Evolutionary conservation across 2,888 invertebrate species (phyloP), one percentile per base, ranked within the genome.

Genomic region (Tiliacea citrago): DNA sequence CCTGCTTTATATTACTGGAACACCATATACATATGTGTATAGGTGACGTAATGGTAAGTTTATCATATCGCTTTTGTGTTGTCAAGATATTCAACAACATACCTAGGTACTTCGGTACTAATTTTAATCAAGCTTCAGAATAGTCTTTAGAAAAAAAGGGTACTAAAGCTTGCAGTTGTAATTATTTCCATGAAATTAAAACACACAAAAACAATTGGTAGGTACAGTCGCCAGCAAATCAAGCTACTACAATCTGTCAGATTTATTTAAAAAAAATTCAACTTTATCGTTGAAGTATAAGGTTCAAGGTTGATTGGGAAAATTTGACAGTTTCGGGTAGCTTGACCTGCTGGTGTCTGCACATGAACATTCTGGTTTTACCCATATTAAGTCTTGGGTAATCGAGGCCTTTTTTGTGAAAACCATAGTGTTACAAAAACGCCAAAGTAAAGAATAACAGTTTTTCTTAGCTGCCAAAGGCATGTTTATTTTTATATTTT

Each of bases 1-100:
- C 95, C 94, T 86, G 94, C 88, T 88, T 87, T 86, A 88, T 89
- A 88, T 83, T 81, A 74, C 86, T 79, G 57, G 68, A 55, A 57
- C 61, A 72, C 75, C 60, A 76, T 80, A 76, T 62, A 75, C 42
- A 65, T 63, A 62, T 73, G 75, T 63, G 61, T 69, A 75, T 65
- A 58, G 39, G 45, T 85, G 80, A 86, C 68, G 82, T 86, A 78
- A 86, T 77, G n/a, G 4, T 42, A 63, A 13, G 35, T 72, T 58
- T 74, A 79, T 73, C 58, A 79, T 82, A 70, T 78, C 13, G 51
- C 61, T 75, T 60, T 78, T 67, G 63, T 73, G 29, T 65, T 63
- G 49, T 39, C 49, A 55, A 68, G n/a, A 77, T 18, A 42, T 58
- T 5, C 29, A 8, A 58, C 1, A 1, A 58, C 58, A 35, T 10